Conservation (phyloP, 2,113 vertebrate genomes). For the Trogon melanurus region DNA sequence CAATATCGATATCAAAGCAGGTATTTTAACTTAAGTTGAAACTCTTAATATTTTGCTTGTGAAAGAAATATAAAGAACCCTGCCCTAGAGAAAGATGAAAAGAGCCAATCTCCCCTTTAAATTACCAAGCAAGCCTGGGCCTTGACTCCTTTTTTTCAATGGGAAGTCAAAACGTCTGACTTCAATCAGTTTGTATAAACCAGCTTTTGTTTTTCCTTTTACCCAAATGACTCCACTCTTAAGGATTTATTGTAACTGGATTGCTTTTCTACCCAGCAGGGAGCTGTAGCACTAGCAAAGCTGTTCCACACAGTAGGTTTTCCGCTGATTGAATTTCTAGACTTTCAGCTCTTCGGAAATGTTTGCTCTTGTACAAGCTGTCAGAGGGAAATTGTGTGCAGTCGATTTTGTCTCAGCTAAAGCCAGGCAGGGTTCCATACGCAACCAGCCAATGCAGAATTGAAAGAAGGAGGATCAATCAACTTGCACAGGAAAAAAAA, state of each 20-base stretch:
- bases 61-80: constrained; percentile 50
- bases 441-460: constrained; percentile 49
- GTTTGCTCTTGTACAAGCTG: constrained; percentile 75
- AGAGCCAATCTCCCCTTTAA: constrained; percentile 63
- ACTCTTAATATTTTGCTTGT: constrained; percentile 33
- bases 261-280: constrained; percentile 76
- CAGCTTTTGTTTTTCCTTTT: constrained; percentile 75
- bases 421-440: constrained; percentile 53
- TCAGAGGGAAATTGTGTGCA: constrained; percentile 67
- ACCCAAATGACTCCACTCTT: constrained; percentile 75
- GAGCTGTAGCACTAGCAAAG: constrained; percentile 71
- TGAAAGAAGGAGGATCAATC: constrained; percentile 63
- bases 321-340: constrained; percentile 74
- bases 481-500: constrained; percentile 16
- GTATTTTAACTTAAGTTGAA: constrained; percentile 44
- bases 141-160: constrained; percentile 70
- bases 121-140: constrained; percentile 51
- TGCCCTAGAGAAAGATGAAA: constrained; percentile 65
- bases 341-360: constrained; percentile 74
- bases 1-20: background rate
- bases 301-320: constrained; percentile 72
- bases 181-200: constrained; percentile 77
- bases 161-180: constrained; percentile 71
- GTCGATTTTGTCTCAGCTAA: constrained; percentile 67
- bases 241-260: constrained; percentile 78